Percentiles rank a stretch among this genome's conserved stretches.
Conservation (phyloP, 2,113 vertebrate genomes). For the Ictalurus punctatus region DNA sequence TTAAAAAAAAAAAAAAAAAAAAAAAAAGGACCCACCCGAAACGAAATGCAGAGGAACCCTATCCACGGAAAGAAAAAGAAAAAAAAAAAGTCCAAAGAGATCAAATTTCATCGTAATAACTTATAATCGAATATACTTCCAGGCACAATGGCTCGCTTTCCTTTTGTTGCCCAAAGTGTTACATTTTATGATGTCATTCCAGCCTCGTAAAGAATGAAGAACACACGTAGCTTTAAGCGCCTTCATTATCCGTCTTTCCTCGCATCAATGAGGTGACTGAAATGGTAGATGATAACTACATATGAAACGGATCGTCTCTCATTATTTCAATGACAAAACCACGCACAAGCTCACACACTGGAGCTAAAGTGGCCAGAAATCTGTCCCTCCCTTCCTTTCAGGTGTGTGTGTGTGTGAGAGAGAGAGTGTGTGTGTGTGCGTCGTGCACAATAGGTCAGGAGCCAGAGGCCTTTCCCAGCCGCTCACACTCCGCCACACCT, state of each 20-base stretch:
- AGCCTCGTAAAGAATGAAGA: constrained; percentile 35
- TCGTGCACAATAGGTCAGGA: constrained; percentile 11
- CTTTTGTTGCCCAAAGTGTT: constrained; percentile 39
- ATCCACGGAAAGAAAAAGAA: not conserved
- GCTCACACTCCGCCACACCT: constrained; percentile 48
- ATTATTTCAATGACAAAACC: constrained; percentile 46
- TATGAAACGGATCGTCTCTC: constrained; percentile 26
- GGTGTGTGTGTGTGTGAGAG: constrained; percentile 58
- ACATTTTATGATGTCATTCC: constrained; percentile 33
- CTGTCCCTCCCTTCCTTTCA: constrained; percentile 51
- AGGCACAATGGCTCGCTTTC: not conserved
- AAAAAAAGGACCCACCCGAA: constrained; percentile 52
- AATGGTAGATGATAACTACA: constrained; percentile 48
- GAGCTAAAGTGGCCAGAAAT: constrained; percentile 51
- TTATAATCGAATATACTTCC: constrained; percentile 33
- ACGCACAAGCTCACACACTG: constrained; percentile 39
- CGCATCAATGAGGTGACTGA: constrained; percentile 29
- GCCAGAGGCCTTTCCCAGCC: constrained; percentile 58
- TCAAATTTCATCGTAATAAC: constrained; percentile 14
- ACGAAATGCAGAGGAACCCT: constrained; percentile 22
- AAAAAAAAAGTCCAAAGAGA: not conserved
- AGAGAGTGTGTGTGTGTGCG: constrained; percentile 56
- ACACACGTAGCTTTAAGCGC: constrained; percentile 46
- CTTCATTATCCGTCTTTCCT: constrained; percentile 40
- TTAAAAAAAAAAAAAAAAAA: constrained; percentile 58